Evolutionary conservation across 2,888 invertebrate species (phyloP), one percentile per base, ranked within the genome.

Genomic region (Sminthurinus aureus): DNA sequence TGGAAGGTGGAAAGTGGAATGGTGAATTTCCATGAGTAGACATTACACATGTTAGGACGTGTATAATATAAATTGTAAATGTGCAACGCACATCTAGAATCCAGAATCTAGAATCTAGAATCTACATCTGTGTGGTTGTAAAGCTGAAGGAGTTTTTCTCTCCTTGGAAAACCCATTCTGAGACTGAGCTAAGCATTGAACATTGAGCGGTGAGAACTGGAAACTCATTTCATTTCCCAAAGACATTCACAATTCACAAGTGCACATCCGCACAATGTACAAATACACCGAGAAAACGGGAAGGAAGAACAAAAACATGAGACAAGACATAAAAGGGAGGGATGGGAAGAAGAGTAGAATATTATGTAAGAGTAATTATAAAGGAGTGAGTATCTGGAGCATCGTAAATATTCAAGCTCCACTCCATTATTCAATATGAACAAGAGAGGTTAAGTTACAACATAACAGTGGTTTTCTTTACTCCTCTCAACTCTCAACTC

Each of bases 321-420:
- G n/a, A n/a, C n/a, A n/a, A n/a, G n/a, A n/a, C n/a, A n/a, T n/a
- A n/a, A n/a, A n/a, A n/a, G n/a, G n/a, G n/a, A n/a, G n/a, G n/a
- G n/a, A n/a, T n/a, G 50, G 75, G 50, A 26, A 75, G n/a, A 20
- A 38, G 15, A 52, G 67, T 66, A 38, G n/a, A n/a, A 4, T 38
- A 38, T 79, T 79, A 50, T 69, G 69, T 79, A 38, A 67, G 22
- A 78, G 26, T 64, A 78, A 78, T 78, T 78, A 26, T 64, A 78
- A 78, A 78, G 24, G 66, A 78, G 58, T 78, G 64, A 78, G 26
- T n/a, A n/a, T n/a, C 64, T 66, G 24, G 58, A 26, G 58, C 26
- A 24, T 78, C 66, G 71, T 80, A 71, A 80, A 80, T 80, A 80
- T 80, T 80, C 80, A 80, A 52, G 73, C 24, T 71, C 80, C 24